phyloP scores from a whole-genome alignment of 2,797 vertebrate species.

The Enteromius paludinosus region DNA sequence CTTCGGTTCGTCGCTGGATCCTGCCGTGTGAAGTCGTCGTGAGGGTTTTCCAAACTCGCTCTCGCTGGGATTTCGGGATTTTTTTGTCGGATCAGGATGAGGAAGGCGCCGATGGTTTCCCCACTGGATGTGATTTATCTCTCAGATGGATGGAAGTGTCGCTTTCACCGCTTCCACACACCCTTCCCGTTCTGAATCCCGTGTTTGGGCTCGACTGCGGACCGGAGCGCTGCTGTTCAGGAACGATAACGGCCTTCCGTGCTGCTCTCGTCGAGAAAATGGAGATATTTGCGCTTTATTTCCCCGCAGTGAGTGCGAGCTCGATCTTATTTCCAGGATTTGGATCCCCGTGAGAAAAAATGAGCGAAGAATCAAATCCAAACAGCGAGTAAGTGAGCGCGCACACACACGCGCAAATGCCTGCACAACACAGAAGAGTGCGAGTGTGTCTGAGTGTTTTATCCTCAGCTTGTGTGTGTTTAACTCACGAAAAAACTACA shows the following conservation, averaged over 20 bases:
- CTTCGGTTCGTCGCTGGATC: slow-evolving; percentile 64
- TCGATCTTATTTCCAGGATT: slow-evolving; percentile 86
- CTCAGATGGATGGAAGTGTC: slow-evolving; percentile 70
- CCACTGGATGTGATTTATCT: slow-evolving; percentile 82
- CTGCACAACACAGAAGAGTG: background rate
- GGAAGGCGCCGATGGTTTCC: slow-evolving; percentile 72
- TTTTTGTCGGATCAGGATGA: slow-evolving; percentile 64
- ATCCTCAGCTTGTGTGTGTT: background rate
- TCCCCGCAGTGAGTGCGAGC: slow-evolving; percentile 87
- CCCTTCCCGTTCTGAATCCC: slow-evolving; percentile 76
- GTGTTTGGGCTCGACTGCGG: slow-evolving; percentile 57
- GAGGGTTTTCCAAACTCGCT: slow-evolving; percentile 67
- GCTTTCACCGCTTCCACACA: slow-evolving; percentile 75
- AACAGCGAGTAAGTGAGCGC: slow-evolving; percentile 90
- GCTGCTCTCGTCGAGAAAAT: slow-evolving; percentile 79
- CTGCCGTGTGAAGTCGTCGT: slow-evolving; percentile 71
- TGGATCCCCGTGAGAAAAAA: slow-evolving; percentile 96
- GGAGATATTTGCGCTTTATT: slow-evolving; percentile 91
- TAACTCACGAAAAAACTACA: background rate
- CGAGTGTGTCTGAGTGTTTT: too few species aligned
- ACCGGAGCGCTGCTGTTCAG: slow-evolving; percentile 58
- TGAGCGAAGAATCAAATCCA: slow-evolving; percentile 98
- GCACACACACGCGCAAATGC: slow-evolving; percentile 23
- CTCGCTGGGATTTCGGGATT: slow-evolving; percentile 57
- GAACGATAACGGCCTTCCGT: slow-evolving; percentile 62